Conservation (phyloP, 1,140 invertebrate genomes). For the Anastatus disparis region DNA sequence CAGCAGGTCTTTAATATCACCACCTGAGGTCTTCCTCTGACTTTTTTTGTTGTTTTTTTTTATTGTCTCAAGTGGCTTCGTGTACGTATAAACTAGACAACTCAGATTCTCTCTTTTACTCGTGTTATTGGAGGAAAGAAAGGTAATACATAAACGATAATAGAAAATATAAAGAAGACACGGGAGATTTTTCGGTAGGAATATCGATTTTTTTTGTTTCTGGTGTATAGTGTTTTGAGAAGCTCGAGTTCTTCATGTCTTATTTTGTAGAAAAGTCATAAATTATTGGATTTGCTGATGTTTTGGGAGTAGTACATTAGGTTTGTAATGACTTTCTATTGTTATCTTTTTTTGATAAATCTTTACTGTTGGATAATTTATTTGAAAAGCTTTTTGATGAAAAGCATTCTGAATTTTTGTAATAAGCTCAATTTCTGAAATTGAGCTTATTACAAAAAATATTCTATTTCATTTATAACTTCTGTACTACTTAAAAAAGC, state of each 20-base stretch:
- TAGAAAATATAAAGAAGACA: too few relatives aligned
- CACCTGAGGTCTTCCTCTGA: neutral
- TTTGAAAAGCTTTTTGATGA: too few relatives aligned
- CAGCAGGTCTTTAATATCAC: too few relatives aligned
- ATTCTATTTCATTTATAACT: too few relatives aligned
- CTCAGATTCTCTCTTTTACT: too few relatives aligned
- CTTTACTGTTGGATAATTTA: too few relatives aligned
- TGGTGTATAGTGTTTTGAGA: slow-evolving; percentile 3
- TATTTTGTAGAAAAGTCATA: neutral
- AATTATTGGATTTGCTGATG: neutral
- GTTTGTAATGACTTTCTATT: too few relatives aligned
- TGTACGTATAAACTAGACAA: neutral
- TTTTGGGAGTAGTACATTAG: neutral
- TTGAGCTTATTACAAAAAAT: too few relatives aligned
- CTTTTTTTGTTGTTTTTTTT: neutral
- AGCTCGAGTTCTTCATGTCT: neutral
- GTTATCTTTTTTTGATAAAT: too few relatives aligned
- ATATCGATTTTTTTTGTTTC: neutral
- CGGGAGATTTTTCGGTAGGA: slow-evolving; percentile 4
- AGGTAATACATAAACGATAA: slow-evolving; percentile 21
- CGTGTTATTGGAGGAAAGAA: neutral
- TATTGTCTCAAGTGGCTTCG: neutral
- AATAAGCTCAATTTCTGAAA: too few relatives aligned
- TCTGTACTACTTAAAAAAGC: too few relatives aligned
- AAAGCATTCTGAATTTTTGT: too few relatives aligned